These are phyloP conservation scores for Gonocerus acuteangulatus DNA, from an alignment of 2,888 invertebrate genomes.

Conservation along the genomic window DNA sequence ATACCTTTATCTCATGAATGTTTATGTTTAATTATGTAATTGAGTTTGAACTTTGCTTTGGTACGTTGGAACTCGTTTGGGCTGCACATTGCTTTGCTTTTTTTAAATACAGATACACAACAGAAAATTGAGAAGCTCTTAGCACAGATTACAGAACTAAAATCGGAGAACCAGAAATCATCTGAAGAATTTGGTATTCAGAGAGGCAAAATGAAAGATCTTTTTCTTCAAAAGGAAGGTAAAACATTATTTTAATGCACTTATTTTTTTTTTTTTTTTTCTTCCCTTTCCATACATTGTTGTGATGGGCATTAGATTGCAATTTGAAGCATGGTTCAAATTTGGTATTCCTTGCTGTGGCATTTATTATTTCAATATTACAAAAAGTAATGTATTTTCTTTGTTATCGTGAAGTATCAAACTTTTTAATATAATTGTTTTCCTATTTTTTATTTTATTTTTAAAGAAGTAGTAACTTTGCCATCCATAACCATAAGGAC, in stretches of 20 bases:
- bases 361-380: neutral
- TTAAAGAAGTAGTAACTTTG: too few species aligned
- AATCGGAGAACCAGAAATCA: conserved; percentile 56
- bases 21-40: conserved; percentile 10
- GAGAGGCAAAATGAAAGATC: conserved; percentile 84
- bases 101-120: conserved; percentile 34
- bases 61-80: conserved; percentile 6
- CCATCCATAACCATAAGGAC: too few species aligned
- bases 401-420: too few species aligned
- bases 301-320: neutral
- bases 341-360: neutral
- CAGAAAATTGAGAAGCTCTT: conserved; percentile 36
- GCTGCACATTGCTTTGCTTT: conserved; percentile 29
- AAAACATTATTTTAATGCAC: conserved; percentile 36
- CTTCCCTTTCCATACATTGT: neutral
- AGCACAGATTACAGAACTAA: conserved; percentile 38
- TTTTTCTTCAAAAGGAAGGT: conserved; percentile 92
- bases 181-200: conserved; percentile 83
- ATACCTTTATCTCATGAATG: conserved; percentile 6
- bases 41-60: conserved; percentile 15
- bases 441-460: too few species aligned
- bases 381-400: too few species aligned
- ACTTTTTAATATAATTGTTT: too few species aligned
- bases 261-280: neutral
- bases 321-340: too few species aligned